These are phyloP conservation scores for Minunthozetes semirufus DNA, from an alignment of 2,888 invertebrate genomes.

Conservation along the genomic window DNA sequence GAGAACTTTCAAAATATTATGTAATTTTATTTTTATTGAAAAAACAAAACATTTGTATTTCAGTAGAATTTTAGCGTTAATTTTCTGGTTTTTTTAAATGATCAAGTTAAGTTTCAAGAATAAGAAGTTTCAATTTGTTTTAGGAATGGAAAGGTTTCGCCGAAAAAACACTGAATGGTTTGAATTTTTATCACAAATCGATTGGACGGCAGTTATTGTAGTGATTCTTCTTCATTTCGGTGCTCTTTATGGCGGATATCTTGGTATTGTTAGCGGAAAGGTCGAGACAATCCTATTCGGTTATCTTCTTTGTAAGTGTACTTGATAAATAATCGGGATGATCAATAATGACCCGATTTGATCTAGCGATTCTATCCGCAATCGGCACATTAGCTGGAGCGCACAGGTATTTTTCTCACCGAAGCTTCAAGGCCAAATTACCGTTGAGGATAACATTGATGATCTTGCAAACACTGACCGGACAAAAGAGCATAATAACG, in stretches of 20 bases:
- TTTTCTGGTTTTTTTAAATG: too few species aligned
- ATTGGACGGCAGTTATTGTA: not conserved
- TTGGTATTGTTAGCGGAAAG: too few species aligned
- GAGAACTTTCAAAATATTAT: too few species aligned
- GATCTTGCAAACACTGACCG: constrained; percentile 4
- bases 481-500: constrained; percentile 13
- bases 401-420: constrained; percentile 26
- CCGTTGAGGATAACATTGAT: constrained; percentile 7
- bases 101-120: too few species aligned
- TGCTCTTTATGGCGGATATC: not conserved
- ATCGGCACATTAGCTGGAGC: constrained; percentile 30
- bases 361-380: not conserved
- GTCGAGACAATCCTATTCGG: too few species aligned
- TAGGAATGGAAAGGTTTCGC: too few species aligned
- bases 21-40: too few species aligned
- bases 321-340: too few species aligned
- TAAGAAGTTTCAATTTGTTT: too few species aligned
- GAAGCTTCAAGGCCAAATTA: constrained; percentile 28
- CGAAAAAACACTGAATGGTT: not conserved
- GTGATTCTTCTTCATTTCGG: not conserved
- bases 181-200: not conserved
- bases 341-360: too few species aligned
- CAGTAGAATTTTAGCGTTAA: too few species aligned
- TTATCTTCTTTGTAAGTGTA: not conserved
- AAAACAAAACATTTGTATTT: too few species aligned